Evolutionary conservation across 2,888 invertebrate species (phyloP), one percentile per base, ranked within the genome.

Genomic region (Drymonia ruficornis): DNA sequence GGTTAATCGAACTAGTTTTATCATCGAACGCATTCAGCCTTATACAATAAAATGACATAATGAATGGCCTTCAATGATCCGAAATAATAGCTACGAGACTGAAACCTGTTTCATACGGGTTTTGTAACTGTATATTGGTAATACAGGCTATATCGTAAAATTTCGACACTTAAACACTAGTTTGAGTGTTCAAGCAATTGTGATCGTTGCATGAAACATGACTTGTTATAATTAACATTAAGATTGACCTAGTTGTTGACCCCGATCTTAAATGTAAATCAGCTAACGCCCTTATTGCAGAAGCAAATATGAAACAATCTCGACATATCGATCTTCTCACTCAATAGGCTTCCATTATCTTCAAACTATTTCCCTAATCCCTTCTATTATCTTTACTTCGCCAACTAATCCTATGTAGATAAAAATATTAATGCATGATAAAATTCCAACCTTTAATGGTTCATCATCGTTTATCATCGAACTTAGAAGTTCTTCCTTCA

Each of bases 401-500:
- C 53, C 15, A 55, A 72, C 64, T 61, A 66, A 67, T 67, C 55
- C 51, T 50, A 49, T 58, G 52, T 61, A 59, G 52, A 56, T 67
- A 66, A 67, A 56, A 34, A 49, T 15, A 50, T 54, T 66, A 59
- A 77, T 81, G 83, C 85, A 84, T 82, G 83, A 56, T 52, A 56
- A 63, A 61, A 72, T 81, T 77, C 74, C 52, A 67, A 83, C 83
- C 81, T 76, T 80, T 12, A 74, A 80, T 63, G 81, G 84, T 80
- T 66, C 70, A 66, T 78, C 75, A 65, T 55, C 56, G 49, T 65
- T 63, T 58, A 67, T 70, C 60, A 76, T 80, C 78, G 80, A 80
- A 80, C 77, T 72, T 78, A 55, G 65, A 70, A 63, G 78, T 80
- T 81, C 80, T 75, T 76, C 71, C 76, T 78, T 80, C 81, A 67